These are phyloP conservation scores for Stegodyphus mimosarum DNA, from an alignment of 1,140 invertebrate genomes.

Conservation along the genomic window DNA sequence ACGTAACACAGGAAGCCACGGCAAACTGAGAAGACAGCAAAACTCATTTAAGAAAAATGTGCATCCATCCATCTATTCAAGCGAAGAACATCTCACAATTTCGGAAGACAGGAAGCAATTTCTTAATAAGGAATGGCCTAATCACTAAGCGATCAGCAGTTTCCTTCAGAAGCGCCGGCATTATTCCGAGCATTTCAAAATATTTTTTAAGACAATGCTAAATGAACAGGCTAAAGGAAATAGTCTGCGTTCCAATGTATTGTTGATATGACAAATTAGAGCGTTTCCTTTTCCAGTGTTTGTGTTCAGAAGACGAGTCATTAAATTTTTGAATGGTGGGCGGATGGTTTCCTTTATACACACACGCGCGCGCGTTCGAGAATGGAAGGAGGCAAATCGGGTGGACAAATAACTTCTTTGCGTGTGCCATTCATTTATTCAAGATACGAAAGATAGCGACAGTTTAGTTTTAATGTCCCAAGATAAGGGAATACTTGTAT, in stretches of 20 bases:
- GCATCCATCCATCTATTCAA: background rate
- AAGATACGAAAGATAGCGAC: no score
- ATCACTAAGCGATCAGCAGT: conserved; percentile 20
- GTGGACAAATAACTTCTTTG: background rate
- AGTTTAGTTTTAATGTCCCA: no score
- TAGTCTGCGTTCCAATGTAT: conserved; percentile 14
- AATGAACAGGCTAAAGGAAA: background rate
- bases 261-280: conserved; percentile 50
- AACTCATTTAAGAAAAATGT: background rate
- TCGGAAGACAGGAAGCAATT: conserved; percentile 42
- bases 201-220: conserved; percentile 22
- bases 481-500: no score
- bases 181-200: background rate
- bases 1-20: no score
- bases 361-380: conserved; percentile 11
- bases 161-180: background rate
- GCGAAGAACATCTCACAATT: background rate
- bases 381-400: conserved; percentile 4
- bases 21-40: no score
- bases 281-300: conserved; percentile 29
- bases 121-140: background rate
- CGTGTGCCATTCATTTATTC: background rate
- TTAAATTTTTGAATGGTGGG: conserved; percentile 56
- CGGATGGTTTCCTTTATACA: background rate
- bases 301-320: conserved; percentile 17